A percentile compares a stretch with the other conserved stretches of the same genome.
phyloP scores from a whole-genome alignment of 2,888 invertebrate species.

The Dynastes tityus region DNA sequence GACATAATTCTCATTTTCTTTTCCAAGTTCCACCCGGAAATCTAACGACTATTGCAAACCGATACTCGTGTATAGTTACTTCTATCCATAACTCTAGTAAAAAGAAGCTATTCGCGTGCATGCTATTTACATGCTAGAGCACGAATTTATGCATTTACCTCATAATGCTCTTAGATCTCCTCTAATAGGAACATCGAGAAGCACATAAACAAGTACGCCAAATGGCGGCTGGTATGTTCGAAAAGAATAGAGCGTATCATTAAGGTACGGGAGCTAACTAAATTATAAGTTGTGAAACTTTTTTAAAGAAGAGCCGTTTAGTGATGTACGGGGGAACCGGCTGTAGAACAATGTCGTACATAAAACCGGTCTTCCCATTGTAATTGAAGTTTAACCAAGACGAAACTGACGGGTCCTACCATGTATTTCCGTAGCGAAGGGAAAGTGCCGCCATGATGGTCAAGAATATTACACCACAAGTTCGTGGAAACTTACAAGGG shows the following conservation, averaged over 20 bases:
- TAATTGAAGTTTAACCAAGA: constrained; percentile 20
- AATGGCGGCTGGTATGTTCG: constrained; percentile 5
- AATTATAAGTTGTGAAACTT: constrained; percentile 45
- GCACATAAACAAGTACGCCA: not conserved
- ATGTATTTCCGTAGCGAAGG: not conserved
- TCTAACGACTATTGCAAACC: too few species aligned
- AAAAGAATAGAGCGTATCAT: constrained; percentile 40
- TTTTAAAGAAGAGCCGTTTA: constrained; percentile 44
- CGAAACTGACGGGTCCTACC: not conserved
- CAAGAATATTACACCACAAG: not conserved
- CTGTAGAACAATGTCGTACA: constrained; percentile 12
- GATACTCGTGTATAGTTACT: too few species aligned
- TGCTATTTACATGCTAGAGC: too few species aligned
- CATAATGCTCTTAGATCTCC: constrained; percentile 21
- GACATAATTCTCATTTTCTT: too few species aligned
- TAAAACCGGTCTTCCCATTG: not conserved
- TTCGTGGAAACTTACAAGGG: not conserved
- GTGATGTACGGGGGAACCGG: constrained; percentile 30
- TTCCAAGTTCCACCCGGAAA: too few species aligned
- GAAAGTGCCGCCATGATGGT: not conserved
- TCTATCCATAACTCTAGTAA: too few species aligned
- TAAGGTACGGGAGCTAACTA: constrained; percentile 43
- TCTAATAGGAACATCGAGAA: constrained; percentile 1
- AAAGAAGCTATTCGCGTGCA: too few species aligned
- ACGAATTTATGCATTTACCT: not conserved